These are phyloP conservation scores for Lacanobia oleracea DNA, from an alignment of 2,888 invertebrate genomes.

Conservation along the genomic window DNA sequence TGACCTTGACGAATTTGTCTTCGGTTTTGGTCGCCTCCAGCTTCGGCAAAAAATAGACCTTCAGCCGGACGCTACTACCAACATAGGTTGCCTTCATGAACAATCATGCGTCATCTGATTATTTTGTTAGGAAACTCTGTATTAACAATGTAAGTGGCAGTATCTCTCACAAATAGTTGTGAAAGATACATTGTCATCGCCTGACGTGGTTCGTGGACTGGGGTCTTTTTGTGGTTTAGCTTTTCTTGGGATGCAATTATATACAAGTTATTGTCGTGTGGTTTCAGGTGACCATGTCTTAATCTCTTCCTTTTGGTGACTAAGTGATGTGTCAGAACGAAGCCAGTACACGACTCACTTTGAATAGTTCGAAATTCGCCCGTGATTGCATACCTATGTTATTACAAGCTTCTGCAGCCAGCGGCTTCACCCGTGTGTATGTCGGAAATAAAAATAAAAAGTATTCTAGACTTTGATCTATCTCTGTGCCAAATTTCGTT, in stretches of 20 bases:
- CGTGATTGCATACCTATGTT: too few relatives aligned
- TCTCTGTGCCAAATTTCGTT: too few relatives aligned
- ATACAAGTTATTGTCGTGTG: neutral
- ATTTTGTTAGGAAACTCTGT: neutral
- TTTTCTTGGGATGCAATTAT: slow-evolving; percentile 34
- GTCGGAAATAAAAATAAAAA: too few relatives aligned
- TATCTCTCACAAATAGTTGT: neutral
- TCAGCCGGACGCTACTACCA: too few relatives aligned
- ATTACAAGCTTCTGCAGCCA: too few relatives aligned
- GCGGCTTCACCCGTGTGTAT: too few relatives aligned
- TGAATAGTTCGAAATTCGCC: neutral
- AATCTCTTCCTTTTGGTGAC: slow-evolving; percentile 5
- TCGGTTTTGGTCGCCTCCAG: too few relatives aligned
- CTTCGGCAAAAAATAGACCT: too few relatives aligned
- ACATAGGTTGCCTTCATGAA: neutral
- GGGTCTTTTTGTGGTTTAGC: slow-evolving; percentile 30
- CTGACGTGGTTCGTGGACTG: slow-evolving; percentile 15
- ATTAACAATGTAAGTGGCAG: neutral
- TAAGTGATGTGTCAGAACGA: neutral
- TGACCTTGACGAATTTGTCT: too few relatives aligned
- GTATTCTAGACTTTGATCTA: too few relatives aligned
- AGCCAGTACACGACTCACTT: neutral
- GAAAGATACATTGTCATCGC: neutral
- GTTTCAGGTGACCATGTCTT: slow-evolving; percentile 8
- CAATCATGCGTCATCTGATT: neutral